Evolutionary conservation across 2,888 invertebrate species (phyloP).

Genomic region (Caenorhabditis wallacei): DNA sequence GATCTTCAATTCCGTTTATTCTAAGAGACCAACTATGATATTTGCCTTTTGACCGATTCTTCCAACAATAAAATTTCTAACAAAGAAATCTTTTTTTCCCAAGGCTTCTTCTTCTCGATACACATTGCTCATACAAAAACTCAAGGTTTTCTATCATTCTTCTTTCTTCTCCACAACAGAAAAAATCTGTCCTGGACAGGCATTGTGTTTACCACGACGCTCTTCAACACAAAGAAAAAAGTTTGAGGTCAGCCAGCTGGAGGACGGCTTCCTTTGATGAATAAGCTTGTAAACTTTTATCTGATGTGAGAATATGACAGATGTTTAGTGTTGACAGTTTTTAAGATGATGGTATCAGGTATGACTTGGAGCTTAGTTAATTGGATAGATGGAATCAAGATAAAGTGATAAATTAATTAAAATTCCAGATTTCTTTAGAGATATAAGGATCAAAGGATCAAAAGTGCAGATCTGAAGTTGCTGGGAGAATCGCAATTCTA

Average conservation of each 20-base stretch:
- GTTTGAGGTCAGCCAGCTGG: constrained; percentile 10
- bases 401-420: too few relatives aligned
- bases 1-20: too few relatives aligned
- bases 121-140: background rate
- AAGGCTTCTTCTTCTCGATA: background rate
- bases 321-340: background rate
- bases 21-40: too few relatives aligned
- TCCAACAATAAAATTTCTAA: too few relatives aligned
- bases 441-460: too few relatives aligned
- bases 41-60: too few relatives aligned
- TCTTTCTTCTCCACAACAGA: background rate
- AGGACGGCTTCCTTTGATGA: background rate
- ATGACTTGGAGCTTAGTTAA: too few relatives aligned
- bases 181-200: constrained; percentile 50
- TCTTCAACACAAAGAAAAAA: constrained; percentile 8
- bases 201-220: constrained; percentile 30
- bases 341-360: too few relatives aligned
- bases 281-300: background rate
- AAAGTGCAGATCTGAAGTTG: too few relatives aligned
- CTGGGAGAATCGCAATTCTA: too few relatives aligned
- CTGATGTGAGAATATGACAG: background rate
- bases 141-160: background rate
- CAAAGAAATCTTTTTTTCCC: background rate
- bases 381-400: too few relatives aligned
- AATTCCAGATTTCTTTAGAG: too few relatives aligned